Evolutionary conservation across 2,113 vertebrate species (phyloP), one percentile per base, ranked within the genome.

Genomic region (Reinhardtius hippoglossoides): DNA sequence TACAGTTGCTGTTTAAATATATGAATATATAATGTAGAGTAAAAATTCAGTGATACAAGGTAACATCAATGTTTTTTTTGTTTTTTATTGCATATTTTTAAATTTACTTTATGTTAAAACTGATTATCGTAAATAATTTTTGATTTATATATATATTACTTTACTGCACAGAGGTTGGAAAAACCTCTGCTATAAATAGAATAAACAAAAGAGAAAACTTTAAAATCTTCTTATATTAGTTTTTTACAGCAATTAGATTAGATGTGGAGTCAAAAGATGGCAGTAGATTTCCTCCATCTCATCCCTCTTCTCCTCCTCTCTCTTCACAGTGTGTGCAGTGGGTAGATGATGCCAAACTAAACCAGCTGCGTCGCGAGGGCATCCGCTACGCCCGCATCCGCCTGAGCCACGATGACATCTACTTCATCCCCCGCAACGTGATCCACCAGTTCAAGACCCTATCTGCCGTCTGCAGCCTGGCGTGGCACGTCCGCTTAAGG

Each of bases 381-480:
- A 96, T 99, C 87, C 96, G 97, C 46, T 99, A 99, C 66, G 97
- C 98, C 69, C 96, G 97, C 72, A 97, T 99, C 87, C 97, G 97
- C 90, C 94, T 99, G 16, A 97, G 96, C 1, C 97, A 99, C 90
- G 95, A 99, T 65, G 98, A 99, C 94, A 95, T 99, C 92, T 99
- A 99, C 87, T 99, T 98, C 91, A 99, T 99, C 90, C 98, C 98
- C 1, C 96, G 97, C 91, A 97, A 97, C 74, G 97, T 99, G 79
- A 97, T 99, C 83, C 98, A 99, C 92, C 98, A 99, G 92, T 99
- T 99, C 92, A 99, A 99, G 95, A 98, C 97, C 0, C 96, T 99
- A 71, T 99, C 98, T 1, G 95, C 97, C 1, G 98, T 99, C 67
- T 97, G 96, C 93, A 99, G 98, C 92, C 94, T 99, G 91, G 98